Evolutionary conservation across 2,797 vertebrate genomes (phyloP).

Genomic region (Chaetodon trifasciatus): DNA sequence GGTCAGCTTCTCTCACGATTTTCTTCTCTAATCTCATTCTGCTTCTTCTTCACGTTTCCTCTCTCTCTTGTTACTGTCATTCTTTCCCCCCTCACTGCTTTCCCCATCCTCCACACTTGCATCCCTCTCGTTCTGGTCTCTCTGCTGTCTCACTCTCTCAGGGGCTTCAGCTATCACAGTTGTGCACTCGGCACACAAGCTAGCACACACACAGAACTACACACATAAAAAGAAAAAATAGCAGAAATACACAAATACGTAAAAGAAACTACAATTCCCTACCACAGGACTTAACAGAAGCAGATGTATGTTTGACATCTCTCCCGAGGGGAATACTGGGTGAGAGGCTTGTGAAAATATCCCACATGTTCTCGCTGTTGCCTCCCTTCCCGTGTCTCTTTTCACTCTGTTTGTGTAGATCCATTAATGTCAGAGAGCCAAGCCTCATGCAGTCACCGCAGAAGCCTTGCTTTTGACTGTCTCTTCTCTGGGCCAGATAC

Average conservation of each 20-base stretch:
- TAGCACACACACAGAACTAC: slow-evolving; percentile 58
- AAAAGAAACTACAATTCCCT: slow-evolving; percentile 42
- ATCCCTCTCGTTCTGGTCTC: slow-evolving; percentile 53
- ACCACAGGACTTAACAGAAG: slow-evolving; percentile 66
- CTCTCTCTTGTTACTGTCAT: background rate
- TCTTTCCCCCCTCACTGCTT: slow-evolving; percentile 5
- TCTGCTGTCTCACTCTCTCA: slow-evolving; percentile 80
- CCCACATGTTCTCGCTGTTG: slow-evolving; percentile 57
- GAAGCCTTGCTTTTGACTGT: slow-evolving; percentile 80
- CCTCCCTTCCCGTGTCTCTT: slow-evolving; percentile 53
- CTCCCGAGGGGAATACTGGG: slow-evolving; percentile 56
- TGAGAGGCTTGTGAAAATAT: slow-evolving; percentile 60
- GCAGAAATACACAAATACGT: slow-evolving; percentile 50
- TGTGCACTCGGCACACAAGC: slow-evolving; percentile 64
- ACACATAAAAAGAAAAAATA: slow-evolving; percentile 38
- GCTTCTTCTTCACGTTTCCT: background rate
- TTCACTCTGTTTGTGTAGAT: slow-evolving; percentile 48
- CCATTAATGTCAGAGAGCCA: slow-evolving; percentile 67
- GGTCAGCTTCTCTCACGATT: slow-evolving; percentile 13
- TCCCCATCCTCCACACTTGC: slow-evolving; percentile 9
- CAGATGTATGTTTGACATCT: slow-evolving; percentile 72
- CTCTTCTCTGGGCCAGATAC: slow-evolving; percentile 74
- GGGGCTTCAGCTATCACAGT: slow-evolving; percentile 73
- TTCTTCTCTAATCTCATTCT: slow-evolving; percentile 5
- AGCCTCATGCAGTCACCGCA: slow-evolving; percentile 69